A percentile compares a stretch with the other conserved stretches of the same genome.
These are phyloP conservation scores for Paramuricea clavata DNA, from an alignment of 92 coral and sea anemone genomes.

Conservation along the genomic window DNA sequence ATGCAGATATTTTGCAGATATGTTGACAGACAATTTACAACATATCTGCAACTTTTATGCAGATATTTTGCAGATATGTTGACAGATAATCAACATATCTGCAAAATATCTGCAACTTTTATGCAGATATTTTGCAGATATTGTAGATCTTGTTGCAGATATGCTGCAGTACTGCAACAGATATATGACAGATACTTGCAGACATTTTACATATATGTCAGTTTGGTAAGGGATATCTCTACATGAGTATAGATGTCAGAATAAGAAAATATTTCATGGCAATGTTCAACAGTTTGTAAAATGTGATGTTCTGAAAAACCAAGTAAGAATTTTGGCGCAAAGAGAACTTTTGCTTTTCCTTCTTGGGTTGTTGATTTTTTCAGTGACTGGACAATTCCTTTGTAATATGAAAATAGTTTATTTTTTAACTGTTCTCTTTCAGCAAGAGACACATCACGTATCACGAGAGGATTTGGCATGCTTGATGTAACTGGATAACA, in stretches of 20 bases:
- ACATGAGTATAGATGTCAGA: constrained; percentile 30
- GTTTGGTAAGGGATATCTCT: too few species aligned
- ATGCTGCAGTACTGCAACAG: too few species aligned
- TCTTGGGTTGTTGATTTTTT: constrained; percentile 29
- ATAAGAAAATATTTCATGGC: background rate
- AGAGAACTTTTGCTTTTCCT: background rate
- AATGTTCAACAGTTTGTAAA: constrained; percentile 30
- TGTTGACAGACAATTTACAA: too few species aligned
- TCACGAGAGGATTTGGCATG: background rate
- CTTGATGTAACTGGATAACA: background rate
- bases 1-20: too few species aligned
- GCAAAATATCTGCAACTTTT: too few species aligned
- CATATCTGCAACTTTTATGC: too few species aligned
- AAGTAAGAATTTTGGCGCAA: constrained; percentile 8
- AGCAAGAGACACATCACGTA: background rate
- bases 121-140: too few species aligned
- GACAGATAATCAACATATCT: too few species aligned
- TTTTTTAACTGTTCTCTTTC: background rate
- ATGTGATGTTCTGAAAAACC: constrained; percentile 53
- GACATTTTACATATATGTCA: too few species aligned
- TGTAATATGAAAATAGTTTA: constrained; percentile 26
- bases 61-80: too few species aligned
- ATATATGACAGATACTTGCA: too few species aligned
- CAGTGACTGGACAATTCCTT: constrained; percentile 26
- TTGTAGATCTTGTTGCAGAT: too few species aligned